phyloP scores from a whole-genome alignment of 2,888 invertebrate genomes.

The Parapristionchus giblindavisi region DNA sequence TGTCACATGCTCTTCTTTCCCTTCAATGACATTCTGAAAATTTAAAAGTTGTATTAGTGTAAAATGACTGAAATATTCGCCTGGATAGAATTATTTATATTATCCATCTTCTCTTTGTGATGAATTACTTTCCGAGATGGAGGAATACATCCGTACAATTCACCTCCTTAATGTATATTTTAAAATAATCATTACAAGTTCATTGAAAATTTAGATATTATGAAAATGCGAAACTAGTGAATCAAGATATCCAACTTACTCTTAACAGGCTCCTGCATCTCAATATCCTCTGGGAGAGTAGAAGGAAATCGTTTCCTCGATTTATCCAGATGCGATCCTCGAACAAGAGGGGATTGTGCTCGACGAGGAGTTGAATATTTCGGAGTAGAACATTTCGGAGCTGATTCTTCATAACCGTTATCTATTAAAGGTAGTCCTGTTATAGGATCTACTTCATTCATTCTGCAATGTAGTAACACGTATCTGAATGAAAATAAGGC shows the following conservation, averaged over 20 bases:
- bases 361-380: background rate
- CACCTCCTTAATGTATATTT: background rate
- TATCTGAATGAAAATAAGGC: too few species aligned
- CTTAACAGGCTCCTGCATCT: background rate
- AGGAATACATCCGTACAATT: constrained; percentile 1
- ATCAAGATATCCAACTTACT: constrained; percentile 11
- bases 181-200: background rate
- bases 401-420: background rate
- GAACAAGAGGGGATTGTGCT: constrained; percentile 18
- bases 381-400: too few species aligned
- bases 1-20: background rate
- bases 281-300: background rate
- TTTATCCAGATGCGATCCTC: constrained; percentile 26
- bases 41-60: background rate
- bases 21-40: background rate
- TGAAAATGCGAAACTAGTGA: background rate
- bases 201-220: background rate
- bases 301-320: background rate
- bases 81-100: background rate
- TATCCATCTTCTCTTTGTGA: background rate
- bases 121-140: background rate
- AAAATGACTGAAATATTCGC: background rate
- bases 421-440: background rate
- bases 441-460: background rate
- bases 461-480: background rate